Evolutionary conservation across 2,113 vertebrate genomes (phyloP).

Genomic region (Gobius niger): DNA sequence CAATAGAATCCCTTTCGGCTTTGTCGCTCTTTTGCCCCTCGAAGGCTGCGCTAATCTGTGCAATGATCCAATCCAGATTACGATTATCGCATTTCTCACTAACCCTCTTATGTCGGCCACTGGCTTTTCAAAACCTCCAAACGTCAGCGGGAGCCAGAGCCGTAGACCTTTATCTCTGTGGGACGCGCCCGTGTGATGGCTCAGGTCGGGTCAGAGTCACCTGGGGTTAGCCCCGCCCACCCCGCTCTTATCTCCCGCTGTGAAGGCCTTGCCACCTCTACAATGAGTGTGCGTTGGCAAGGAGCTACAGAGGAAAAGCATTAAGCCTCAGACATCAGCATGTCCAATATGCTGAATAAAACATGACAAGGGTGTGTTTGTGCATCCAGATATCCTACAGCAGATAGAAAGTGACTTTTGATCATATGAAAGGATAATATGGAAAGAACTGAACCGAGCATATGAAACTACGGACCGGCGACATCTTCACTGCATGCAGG

Average conservation of each 20-base stretch:
- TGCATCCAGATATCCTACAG: conserved; percentile 19
- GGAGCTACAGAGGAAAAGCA: conserved; percentile 4
- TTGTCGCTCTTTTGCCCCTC: conserved; percentile 31
- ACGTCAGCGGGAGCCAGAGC: conserved; percentile 38
- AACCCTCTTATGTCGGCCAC: conserved; percentile 38
- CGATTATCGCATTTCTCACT: conserved; percentile 43
- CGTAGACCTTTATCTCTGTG: conserved; percentile 39
- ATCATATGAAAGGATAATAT: too few relatives aligned
- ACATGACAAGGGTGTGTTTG: not conserved
- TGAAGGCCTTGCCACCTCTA: conserved; percentile 34
- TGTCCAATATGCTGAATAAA: not conserved
- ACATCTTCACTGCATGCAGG: not conserved
- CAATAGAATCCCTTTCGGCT: conserved; percentile 16
- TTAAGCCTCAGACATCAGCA: not conserved
- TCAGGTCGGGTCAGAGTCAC: conserved; percentile 35
- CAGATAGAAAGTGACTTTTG: conserved; percentile 15
- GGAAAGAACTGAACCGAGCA: not conserved
- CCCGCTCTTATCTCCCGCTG: conserved; percentile 18
- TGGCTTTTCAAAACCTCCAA: conserved; percentile 32
- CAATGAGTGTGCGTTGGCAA: conserved; percentile 20
- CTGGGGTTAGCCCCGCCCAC: conserved; percentile 23
- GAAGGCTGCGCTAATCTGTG: conserved; percentile 41
- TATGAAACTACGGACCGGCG: conserved; percentile 7
- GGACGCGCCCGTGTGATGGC: conserved; percentile 27
- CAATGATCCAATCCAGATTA: conserved; percentile 56